Base-by-base conservation (phyloP, 2,113 vertebrate genomes). In the Beaufortia kweichowensis region DNA sequence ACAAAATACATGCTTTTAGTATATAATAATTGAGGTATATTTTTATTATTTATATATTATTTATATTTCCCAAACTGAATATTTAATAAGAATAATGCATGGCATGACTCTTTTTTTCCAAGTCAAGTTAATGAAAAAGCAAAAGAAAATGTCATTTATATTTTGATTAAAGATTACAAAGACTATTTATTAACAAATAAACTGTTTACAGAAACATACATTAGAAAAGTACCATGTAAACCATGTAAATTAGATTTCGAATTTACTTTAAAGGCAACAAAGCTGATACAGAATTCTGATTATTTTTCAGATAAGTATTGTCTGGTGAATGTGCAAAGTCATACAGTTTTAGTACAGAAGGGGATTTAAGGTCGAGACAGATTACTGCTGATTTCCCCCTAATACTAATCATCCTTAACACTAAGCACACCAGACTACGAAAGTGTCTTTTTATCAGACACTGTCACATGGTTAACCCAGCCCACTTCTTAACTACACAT, bases 361-460 rank as follows among this genome's bases (percentile, higher is more conserved):
- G 39, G 19, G 39, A 35, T 74, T 74, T 74, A 61, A 74, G 57
- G 39, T 17, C 41, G 14, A 59, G 55, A 11, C 35, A 8, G 26
- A 74, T 74, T 74, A 46, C 70, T 31, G 29, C 21, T 41, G n/a
- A 26, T 35, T 57, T 26, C 15, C 10, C 23, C n/a, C n/a, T n/a
- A n/a, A n/a, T 60, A 48, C 28, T 69, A 69, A 74, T 61, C 70
- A 61, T 35, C 24, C 39, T 74, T 74, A 74, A 74, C 70, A 31
- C 24, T 9, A 28, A 28, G 55, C 24, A 4, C 35, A 72, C 55
- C 41, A 59, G 33, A 43, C 57, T 1, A 31, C 24, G 35, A 74
- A 19, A 39, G 39, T n/a, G 41, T 24, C 57, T 48, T 24, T 74
- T 61, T 74, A 74, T 74, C 57, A 61, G 56, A 5, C 39, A 46